A percentile compares a stretch with the other conserved stretches of the same genome.
These are phyloP conservation scores for Neoniphon sammara DNA, from an alignment of 2,797 vertebrate species.

Conservation along the genomic window DNA sequence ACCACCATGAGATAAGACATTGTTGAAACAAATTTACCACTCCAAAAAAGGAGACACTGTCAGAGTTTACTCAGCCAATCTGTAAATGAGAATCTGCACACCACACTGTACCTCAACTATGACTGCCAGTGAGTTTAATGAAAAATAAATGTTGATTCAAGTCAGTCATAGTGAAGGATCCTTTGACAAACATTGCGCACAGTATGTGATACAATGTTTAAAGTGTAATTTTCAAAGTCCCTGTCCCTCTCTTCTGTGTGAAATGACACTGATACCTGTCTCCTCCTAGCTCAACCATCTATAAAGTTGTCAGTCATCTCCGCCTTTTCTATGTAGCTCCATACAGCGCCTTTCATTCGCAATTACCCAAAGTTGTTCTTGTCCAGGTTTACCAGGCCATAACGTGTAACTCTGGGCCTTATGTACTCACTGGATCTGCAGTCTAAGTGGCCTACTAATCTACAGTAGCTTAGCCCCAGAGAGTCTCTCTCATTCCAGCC, in stretches of 20 bases:
- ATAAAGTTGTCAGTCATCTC: constrained; percentile 41
- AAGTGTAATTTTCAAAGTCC: constrained; percentile 31
- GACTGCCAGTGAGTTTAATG: constrained; percentile 66
- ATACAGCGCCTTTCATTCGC: constrained; percentile 57
- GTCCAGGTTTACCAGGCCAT: constrained; percentile 73
- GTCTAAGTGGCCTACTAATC: constrained; percentile 74
- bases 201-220: constrained; percentile 40
- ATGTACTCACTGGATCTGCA: constrained; percentile 70
- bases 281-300: constrained; percentile 40
- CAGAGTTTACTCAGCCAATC: constrained; percentile 67
- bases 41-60: constrained; percentile 54
- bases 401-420: constrained; percentile 70
- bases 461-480: constrained; percentile 66
- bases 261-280: constrained; percentile 34
- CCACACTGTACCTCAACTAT: constrained; percentile 46
- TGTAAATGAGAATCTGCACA: constrained; percentile 59
- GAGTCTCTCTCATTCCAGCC: constrained; percentile 76
- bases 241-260: constrained; percentile 2
- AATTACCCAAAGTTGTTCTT: constrained; percentile 71
- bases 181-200: constrained; percentile 42
- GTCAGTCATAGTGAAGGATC: constrained; percentile 52
- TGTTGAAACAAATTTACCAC: constrained; percentile 63
- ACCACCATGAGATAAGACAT: constrained; percentile 54
- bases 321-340: constrained; percentile 45
- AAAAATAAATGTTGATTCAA: constrained; percentile 77